Conservation (phyloP, 2,113 vertebrate genomes). For the Leuciscus idus region DNA sequence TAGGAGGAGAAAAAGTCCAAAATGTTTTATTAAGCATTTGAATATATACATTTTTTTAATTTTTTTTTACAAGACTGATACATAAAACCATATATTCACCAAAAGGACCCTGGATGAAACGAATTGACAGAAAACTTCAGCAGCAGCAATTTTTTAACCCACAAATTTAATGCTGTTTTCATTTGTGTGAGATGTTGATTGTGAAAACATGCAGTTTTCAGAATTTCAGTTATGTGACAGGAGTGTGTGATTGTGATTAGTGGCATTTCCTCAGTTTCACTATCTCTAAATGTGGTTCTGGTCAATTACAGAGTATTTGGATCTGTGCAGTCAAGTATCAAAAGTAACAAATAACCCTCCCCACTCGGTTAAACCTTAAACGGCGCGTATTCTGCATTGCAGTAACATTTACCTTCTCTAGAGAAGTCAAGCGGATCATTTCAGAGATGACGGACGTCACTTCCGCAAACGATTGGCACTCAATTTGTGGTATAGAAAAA, state of each 20-base stretch:
- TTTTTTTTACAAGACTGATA: constrained; percentile 50
- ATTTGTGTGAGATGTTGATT: constrained; percentile 3
- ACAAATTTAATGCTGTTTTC: constrained; percentile 48
- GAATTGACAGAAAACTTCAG: constrained; percentile 19
- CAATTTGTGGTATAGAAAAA: constrained; percentile 58
- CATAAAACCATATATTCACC: constrained; percentile 50
- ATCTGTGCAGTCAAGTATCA: constrained; percentile 69
- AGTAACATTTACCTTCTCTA: constrained; percentile 81
- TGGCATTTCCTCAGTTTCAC: constrained; percentile 36
- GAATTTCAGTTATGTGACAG: constrained; percentile 24
- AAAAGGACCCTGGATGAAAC: constrained; percentile 45
- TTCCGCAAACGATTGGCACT: constrained; percentile 71
- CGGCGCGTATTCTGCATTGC: constrained; percentile 82
- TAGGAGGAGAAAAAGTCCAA: constrained; percentile 22
- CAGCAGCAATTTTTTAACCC: constrained; percentile 35
- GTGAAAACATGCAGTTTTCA: constrained; percentile 50
- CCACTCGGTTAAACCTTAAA: constrained; percentile 72
- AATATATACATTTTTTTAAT: constrained; percentile 47
- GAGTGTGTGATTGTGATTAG: constrained; percentile 13
- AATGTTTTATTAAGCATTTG: constrained; percentile 57
- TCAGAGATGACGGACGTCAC: constrained; percentile 70
- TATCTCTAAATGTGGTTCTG: constrained; percentile 49
- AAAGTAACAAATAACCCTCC: constrained; percentile 75
- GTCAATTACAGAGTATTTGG: constrained; percentile 64
- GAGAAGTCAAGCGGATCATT: constrained; percentile 78